Base-by-base conservation (phyloP, 2,888 invertebrate genomes). In the Andrena hattorfiana region DNA sequence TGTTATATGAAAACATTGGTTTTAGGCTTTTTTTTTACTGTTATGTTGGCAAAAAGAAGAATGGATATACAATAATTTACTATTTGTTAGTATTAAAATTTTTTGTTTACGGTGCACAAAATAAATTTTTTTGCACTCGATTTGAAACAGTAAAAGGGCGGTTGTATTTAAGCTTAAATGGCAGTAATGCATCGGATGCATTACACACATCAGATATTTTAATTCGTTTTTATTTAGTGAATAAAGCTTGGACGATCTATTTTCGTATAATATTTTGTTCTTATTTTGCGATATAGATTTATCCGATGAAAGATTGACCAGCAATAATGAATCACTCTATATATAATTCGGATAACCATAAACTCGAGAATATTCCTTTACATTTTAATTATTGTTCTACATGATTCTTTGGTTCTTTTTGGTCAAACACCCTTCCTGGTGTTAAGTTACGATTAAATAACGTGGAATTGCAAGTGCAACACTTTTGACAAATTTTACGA, bases 371-470 rank as follows among this genome's bases (percentile, higher is more conserved):
- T 69, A 59, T n/a, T 64, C 48, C 16, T 60, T 49, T 76, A 71
- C 49, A 67, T 51, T 60, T 23, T 82, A 70, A 70, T 82, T 82
- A 81, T 74, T 80, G 81, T 75, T 80, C 78, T 81, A 79, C 72
- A 26, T 60, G 60, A 64, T 80, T 82, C 74, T 82, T 82, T 82
- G 81, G 81, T 81, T 82, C 59, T 81, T 82, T 82, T 82, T 82
- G 81, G 81, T 82, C 81, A 66, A 81, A 73, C 69, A 69, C 81
- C 59, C 59, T 26, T 51, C 68, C 69, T 64, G 42, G 30, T 64
- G 60, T 71, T 68, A 63, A 67, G 60, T 71, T 72, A 79, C 63
- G 35, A 70, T 77, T 70, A 70, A 64, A 51, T 68, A 63, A 30
- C 56, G 28, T 63, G 20, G 64, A 56, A 73, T 70, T 51, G 64